Evolutionary conservation across 1,140 invertebrate genomes (phyloP), one percentile per base, ranked within the genome.

Genomic region (Oedothorax gibbosus): DNA sequence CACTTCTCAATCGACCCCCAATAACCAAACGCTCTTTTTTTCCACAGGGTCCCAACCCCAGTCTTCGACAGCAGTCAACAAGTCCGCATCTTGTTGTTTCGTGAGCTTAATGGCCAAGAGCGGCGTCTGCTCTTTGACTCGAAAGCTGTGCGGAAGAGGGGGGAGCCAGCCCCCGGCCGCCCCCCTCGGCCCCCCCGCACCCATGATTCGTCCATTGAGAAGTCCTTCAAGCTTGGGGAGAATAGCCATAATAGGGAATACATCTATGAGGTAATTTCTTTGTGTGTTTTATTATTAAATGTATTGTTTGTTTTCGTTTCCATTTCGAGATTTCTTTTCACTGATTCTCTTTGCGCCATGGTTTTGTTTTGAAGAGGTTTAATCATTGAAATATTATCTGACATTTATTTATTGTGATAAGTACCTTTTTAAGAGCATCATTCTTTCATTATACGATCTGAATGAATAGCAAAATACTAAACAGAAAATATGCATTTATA

Each of bases 111-210:
- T 88, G 93, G 93, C 88, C 92, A 93, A 85, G 95, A 95, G 14
- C 91, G 95, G 80, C 94, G 94, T 87, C 90, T 97, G 20, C 91
- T 97, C 10, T 97, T 96, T 90, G 96, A 97, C 91, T 97, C 96
- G 7, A 92, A 94, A 86, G 92, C 94, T 50, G 91, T 94, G 87
- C 91, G 93, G 82, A 94, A 91, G 89, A 89, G 87, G 66, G 77
- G 78, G 69, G 60, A 53, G 51, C 51, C 73, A 65, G 79, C 85
- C 79, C 83, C 75, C 78, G 88, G 88, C 54, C 83, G 72, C 7
- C 14, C 18, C 18, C 14, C 18, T 21, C 56, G 54, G 20, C 75
- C 75, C n/a, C 68, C 81, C n/a, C 53, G 54, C 49, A 62, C 12
- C 2, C 62, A 85, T n/a, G 82, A 85, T 21, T 77, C 62, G 14